Conservation (phyloP, 2,113 vertebrate species). For the Xerus inauris region DNA sequence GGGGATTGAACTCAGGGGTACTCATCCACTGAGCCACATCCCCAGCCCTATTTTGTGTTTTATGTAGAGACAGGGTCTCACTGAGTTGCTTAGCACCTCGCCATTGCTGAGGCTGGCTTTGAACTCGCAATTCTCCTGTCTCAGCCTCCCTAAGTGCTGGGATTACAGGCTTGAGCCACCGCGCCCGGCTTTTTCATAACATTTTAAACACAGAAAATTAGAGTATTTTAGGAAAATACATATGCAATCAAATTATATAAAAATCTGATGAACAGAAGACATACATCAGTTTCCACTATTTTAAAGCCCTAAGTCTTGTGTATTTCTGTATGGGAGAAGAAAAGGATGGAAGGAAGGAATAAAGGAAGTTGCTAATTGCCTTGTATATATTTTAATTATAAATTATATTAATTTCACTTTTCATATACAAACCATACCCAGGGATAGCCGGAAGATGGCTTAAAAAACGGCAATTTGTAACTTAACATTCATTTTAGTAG, state of each 20-base stretch:
- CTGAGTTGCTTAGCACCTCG: too few relatives aligned
- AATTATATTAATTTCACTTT: slow-evolving; percentile 25
- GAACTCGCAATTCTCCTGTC: too few relatives aligned
- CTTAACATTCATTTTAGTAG: slow-evolving; percentile 35
- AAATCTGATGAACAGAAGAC: background rate
- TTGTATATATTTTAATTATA: slow-evolving; percentile 23
- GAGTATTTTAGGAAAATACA: background rate
- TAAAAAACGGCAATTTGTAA: background rate
- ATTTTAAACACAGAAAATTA: slow-evolving; percentile 17
- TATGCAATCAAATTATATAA: background rate
- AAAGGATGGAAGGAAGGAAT: background rate
- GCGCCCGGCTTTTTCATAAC: too few relatives aligned
- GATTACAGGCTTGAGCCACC: too few relatives aligned
- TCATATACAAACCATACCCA: background rate
- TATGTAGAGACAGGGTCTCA: too few relatives aligned
- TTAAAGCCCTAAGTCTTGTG: background rate
- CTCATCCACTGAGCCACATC: too few relatives aligned
- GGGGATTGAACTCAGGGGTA: too few relatives aligned
- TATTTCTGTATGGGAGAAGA: background rate
- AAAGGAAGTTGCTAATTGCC: background rate
- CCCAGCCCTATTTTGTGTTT: too few relatives aligned
- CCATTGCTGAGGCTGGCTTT: too few relatives aligned
- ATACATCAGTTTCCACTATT: background rate
- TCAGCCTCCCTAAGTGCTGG: too few relatives aligned
- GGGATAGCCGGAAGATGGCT: background rate